These are phyloP conservation scores for Bugula neritina DNA, from an alignment of 2,888 invertebrate species.

Conservation along the genomic window DNA sequence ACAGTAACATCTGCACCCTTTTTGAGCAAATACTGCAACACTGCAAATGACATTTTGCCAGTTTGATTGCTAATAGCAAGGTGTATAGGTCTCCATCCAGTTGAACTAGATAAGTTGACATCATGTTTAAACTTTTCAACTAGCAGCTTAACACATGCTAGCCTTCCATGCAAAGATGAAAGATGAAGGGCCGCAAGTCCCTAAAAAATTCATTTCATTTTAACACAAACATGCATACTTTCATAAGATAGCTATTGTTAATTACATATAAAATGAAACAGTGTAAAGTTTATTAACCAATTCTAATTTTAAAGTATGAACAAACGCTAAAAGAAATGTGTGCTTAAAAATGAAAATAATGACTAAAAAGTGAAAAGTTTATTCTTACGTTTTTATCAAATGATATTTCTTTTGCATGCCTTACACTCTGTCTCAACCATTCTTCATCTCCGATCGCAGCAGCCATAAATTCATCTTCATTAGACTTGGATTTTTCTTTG, in stretches of 20 bases:
- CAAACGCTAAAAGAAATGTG: too few species aligned
- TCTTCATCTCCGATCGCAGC: slow-evolving; percentile 53
- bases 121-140: slow-evolving; percentile 49
- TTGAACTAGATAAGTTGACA: slow-evolving; percentile 47
- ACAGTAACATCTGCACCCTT: slow-evolving; percentile 48
- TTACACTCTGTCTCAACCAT: slow-evolving; percentile 50
- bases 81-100: slow-evolving; percentile 51
- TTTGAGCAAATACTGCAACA: slow-evolving; percentile 45
- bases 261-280: background rate
- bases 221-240: too few species aligned
- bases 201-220: slow-evolving; percentile 32
- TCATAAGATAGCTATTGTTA: too few species aligned
- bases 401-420: slow-evolving; percentile 39
- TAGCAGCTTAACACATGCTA: slow-evolving; percentile 47
- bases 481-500: background rate
- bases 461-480: slow-evolving; percentile 53
- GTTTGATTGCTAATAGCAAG: slow-evolving; percentile 51
- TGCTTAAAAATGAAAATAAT: too few species aligned
- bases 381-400: slow-evolving; percentile 51
- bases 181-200: slow-evolving; percentile 50
- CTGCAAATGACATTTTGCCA: slow-evolving; percentile 45
- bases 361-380: background rate
- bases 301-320: background rate
- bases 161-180: slow-evolving; percentile 49
- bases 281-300: background rate